Evolutionary conservation across 1,140 invertebrate genomes (phyloP).

Genomic region (Odontomachus brunneus): DNA sequence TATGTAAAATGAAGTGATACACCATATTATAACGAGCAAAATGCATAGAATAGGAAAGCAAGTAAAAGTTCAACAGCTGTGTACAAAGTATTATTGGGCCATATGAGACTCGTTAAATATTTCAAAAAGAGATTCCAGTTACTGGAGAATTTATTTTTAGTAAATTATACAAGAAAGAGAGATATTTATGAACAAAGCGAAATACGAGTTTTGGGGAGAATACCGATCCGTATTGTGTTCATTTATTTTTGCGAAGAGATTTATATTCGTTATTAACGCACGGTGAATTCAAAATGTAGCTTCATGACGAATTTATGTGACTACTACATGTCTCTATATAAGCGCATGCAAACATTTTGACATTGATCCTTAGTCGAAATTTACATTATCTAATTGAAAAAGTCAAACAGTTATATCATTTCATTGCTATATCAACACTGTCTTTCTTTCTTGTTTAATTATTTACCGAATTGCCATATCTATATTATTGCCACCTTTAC

Average conservation of each 20-base stretch:
- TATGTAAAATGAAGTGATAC: conserved; percentile 45
- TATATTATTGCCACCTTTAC: not conserved
- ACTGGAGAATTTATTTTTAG: conserved; percentile 33
- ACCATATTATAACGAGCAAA: conserved; percentile 26
- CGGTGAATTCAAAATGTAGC: conserved; percentile 10
- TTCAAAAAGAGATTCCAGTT: conserved; percentile 4
- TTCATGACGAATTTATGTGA: conserved; percentile 10
- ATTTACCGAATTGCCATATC: not conserved
- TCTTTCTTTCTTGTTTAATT: too few relatives aligned
- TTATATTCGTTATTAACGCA: conserved; percentile 2
- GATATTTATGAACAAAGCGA: not conserved
- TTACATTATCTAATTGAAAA: not conserved
- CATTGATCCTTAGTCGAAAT: not conserved
- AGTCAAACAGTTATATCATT: too few relatives aligned
- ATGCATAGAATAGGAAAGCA: conserved; percentile 3
- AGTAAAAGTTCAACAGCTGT: not conserved
- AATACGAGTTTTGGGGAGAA: not conserved
- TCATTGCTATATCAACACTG: too few relatives aligned
- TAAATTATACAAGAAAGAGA: conserved; percentile 12
- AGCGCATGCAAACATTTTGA: not conserved
- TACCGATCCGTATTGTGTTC: conserved; percentile 4
- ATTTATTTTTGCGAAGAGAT: conserved; percentile 44
- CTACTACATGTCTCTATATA: not conserved
- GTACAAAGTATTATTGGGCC: conserved; percentile 28
- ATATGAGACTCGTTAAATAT: conserved; percentile 6